These are phyloP conservation scores for Arctocebus calabarensis DNA, from an alignment of 2,797 vertebrate species.

Conservation along the genomic window DNA sequence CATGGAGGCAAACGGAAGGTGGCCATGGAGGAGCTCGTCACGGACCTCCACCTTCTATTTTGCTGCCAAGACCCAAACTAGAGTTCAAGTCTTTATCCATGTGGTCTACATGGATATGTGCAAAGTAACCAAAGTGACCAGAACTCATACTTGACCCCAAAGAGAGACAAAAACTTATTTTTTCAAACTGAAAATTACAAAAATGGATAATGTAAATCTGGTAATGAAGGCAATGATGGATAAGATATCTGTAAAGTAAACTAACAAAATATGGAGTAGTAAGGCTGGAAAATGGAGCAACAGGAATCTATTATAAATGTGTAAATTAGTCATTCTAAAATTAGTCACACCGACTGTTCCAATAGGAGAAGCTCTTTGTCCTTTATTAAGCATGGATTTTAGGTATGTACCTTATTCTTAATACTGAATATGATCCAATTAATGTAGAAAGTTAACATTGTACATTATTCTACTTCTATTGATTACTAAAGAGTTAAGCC, in stretches of 20 bases:
- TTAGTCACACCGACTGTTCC: not conserved
- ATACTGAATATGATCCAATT: not conserved
- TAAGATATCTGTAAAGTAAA: not conserved
- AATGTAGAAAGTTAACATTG: not conserved
- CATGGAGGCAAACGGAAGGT: rapidly evolving
- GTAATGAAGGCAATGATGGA: not conserved
- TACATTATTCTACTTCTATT: not conserved
- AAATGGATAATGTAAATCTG: not conserved
- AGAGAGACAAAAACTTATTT: not conserved
- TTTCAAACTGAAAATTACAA: not conserved
- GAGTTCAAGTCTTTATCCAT: not conserved
- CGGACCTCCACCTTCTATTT: rapidly evolving
- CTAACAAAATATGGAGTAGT: not conserved
- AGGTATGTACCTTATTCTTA: not conserved
- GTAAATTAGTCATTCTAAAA: not conserved
- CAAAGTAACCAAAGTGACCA: not conserved
- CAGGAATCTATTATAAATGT: not conserved
- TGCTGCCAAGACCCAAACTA: not conserved
- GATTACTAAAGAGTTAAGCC: not conserved
- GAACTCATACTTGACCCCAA: not conserved
- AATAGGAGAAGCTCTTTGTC: not conserved
- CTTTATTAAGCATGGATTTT: not conserved
- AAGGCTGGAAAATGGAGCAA: not conserved
- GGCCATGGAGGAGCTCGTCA: rapidly evolving
- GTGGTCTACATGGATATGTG: not conserved